Evolutionary conservation across 2,888 invertebrate species (phyloP).

Genomic region (Nymphalis polychloros): DNA sequence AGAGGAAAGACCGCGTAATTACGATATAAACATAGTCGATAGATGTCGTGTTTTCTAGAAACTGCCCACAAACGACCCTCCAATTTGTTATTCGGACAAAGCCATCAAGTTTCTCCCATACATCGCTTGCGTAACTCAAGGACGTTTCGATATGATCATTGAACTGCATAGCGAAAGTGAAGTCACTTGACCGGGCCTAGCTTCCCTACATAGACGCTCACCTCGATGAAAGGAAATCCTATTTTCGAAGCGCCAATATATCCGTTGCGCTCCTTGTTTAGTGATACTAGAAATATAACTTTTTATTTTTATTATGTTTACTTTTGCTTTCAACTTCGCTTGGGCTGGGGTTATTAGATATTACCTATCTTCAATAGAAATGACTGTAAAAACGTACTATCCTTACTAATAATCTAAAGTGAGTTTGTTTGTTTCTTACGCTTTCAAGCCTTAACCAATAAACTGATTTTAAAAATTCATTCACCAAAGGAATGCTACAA

Average conservation of each 20-base stretch:
- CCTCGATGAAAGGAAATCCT: constrained; percentile 20
- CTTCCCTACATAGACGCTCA: constrained; percentile 14
- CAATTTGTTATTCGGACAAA: neutral
- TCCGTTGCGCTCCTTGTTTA: constrained; percentile 9
- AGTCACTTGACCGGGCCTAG: constrained; percentile 7
- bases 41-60: too few relatives aligned
- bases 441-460: too few relatives aligned
- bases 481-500: too few relatives aligned
- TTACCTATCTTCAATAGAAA: too few relatives aligned
- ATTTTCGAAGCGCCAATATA: neutral
- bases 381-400: too few relatives aligned
- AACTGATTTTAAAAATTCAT: too few relatives aligned
- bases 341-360: neutral
- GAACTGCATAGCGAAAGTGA: constrained; percentile 22
- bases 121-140: constrained; percentile 4
- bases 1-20: too few relatives aligned
- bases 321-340: neutral
- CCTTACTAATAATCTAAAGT: too few relatives aligned
- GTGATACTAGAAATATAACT: constrained; percentile 10
- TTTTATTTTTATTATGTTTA: neutral
- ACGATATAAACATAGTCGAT: too few relatives aligned
- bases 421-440: too few relatives aligned
- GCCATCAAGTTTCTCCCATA: neutral
- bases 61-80: too few relatives aligned
- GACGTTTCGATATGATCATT: constrained; percentile 10